These are phyloP conservation scores for Anagrus nilaparvatae DNA, from an alignment of 1,140 invertebrate genomes.

Conservation along the genomic window DNA sequence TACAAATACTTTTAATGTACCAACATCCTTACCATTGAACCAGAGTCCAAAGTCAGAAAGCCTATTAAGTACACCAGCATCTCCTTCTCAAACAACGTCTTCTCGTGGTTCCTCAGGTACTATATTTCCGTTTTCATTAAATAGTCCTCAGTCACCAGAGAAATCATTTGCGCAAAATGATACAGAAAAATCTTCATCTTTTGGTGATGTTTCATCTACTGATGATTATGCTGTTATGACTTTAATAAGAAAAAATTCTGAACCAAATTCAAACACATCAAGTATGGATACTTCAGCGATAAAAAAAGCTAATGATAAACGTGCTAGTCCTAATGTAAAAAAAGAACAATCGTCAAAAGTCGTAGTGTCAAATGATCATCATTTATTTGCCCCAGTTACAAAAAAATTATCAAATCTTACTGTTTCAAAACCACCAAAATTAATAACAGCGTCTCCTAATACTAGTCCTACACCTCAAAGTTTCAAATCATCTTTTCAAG, in stretches of 20 bases:
- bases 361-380: constrained; percentile 9
- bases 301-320: constrained; percentile 20
- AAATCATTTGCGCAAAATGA: constrained; percentile 23
- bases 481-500: constrained; percentile 29
- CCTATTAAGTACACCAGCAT: constrained; percentile 37
- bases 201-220: constrained; percentile 9
- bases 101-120: constrained; percentile 42
- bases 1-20: constrained; percentile 31
- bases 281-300: constrained; percentile 8
- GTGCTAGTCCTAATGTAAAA: constrained; percentile 25
- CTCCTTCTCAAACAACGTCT: constrained; percentile 42
- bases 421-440: constrained; percentile 26
- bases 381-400: constrained; percentile 21
- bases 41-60: constrained; percentile 36
- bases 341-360: constrained; percentile 4
- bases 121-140: constrained; percentile 50
- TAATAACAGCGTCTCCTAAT: constrained; percentile 27
- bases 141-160: constrained; percentile 48
- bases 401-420: constrained; percentile 27
- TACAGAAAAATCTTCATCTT: constrained; percentile 16
- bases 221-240: constrained; percentile 30
- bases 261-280: constrained; percentile 19
- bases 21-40: constrained; percentile 35
- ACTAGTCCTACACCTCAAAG: constrained; percentile 32
- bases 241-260: constrained; percentile 16